Evolutionary conservation across 2,888 invertebrate genomes (phyloP), one percentile per base, ranked within the genome.

Genomic region (Monoplex corrugatus): DNA sequence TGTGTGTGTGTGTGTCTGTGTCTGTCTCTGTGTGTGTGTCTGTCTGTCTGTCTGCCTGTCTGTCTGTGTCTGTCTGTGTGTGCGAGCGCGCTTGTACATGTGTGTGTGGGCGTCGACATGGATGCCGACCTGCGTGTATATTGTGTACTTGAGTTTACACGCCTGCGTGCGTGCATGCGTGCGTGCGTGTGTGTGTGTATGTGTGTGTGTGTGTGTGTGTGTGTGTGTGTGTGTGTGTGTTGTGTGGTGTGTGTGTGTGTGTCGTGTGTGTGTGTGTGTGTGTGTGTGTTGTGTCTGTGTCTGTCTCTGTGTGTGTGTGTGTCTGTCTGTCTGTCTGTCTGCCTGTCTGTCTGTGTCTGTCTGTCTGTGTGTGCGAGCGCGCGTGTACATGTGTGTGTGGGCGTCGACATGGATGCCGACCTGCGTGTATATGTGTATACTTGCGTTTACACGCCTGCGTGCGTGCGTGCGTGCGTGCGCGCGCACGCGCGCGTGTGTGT

Each of bases 251-350:
- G 68, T 8, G 68, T 68, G 68, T 8, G 68, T 68, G 16, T 1
- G 50, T 50, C n/a, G n/a, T n/a, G n/a, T n/a, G n/a, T n/a, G n/a
- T n/a, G n/a, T n/a, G 68, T 68, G 68, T 68, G 6, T 5, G 63
- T 63, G 63, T 63, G 63, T 63, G 63, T 63, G 63, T 63, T 63
- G 63, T 63, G 63, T 63, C 28, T 63, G 63, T 63, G 63, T 63
- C 28, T 63, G 63, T 63, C 28, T 63, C 28, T 19, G 63, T 63
- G 63, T 63, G 63, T 63, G 5, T 68, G 68, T 68, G 68, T n/a
- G 68, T 8, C 28, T 3, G 68, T 68, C 28, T 0, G 28, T 23
- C 28, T 28, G 63, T 63, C 28, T 28, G 63, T 63, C 28, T 63
- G 23, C 63, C 28, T 63, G 63, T n/a, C 28, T 63, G 63, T 63